These are phyloP conservation scores for Festucalex cinctus DNA, from an alignment of 2,113 vertebrate species.

Conservation along the genomic window DNA sequence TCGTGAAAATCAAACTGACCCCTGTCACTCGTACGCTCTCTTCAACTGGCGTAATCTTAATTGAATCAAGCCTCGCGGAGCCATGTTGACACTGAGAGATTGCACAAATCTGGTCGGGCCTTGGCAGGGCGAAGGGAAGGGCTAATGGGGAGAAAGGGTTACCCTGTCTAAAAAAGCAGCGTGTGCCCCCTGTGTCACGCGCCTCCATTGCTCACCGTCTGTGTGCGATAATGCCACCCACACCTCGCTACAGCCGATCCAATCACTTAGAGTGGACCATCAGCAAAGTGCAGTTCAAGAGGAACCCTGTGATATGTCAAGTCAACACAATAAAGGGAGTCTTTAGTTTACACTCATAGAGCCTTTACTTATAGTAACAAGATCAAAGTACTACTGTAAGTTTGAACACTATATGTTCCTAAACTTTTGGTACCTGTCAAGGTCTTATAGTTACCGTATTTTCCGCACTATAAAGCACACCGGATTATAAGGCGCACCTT, in stretches of 20 bases:
- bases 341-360: background rate
- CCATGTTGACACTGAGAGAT: constrained; percentile 98
- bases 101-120: constrained; percentile 89
- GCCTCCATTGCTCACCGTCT: constrained; percentile 83
- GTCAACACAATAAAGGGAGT: background rate
- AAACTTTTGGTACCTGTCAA: background rate
- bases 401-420: too few species aligned
- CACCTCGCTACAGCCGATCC: constrained; percentile 59
- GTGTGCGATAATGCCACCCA: constrained; percentile 73
- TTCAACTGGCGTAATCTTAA: constrained; percentile 93
- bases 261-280: constrained; percentile 71
- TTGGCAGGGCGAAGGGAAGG: constrained; percentile 74
- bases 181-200: constrained; percentile 61
- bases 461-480: too few species aligned
- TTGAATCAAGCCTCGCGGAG: constrained; percentile 95
- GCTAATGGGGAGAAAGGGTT: constrained; percentile 48
- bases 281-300: constrained; percentile 2
- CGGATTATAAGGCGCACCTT: too few species aligned
- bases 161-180: constrained; percentile 86
- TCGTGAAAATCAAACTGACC: constrained; percentile 84
- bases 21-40: constrained; percentile 76
- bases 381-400: background rate
- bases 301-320: background rate
- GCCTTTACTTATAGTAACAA: background rate
- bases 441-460: background rate